A percentile compares a stretch with the other conserved stretches of the same genome.
These are phyloP conservation scores for Pedicia rivosa DNA, from an alignment of 2,888 invertebrate genomes.

Conservation along the genomic window DNA sequence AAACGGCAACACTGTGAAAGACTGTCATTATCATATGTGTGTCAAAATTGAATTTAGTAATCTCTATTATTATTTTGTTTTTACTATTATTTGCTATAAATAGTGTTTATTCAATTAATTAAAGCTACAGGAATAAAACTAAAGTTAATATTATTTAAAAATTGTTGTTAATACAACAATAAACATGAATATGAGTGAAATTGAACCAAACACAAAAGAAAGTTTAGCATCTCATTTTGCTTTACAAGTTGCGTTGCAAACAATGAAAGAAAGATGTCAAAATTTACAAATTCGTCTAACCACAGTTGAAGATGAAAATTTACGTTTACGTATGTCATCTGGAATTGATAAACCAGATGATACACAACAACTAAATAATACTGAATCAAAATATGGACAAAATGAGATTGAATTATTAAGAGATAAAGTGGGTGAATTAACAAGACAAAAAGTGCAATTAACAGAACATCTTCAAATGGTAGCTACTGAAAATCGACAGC, in stretches of 20 bases:
- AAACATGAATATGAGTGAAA: not conserved
- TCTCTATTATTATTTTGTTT: too few species aligned
- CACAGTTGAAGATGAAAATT: conserved; percentile 59
- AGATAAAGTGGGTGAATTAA: conserved; percentile 49
- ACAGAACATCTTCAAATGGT: conserved; percentile 67
- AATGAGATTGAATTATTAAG: conserved; percentile 37
- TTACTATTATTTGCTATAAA: too few species aligned
- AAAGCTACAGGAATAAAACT: too few species aligned
- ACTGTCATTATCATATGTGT: too few species aligned
- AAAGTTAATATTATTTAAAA: too few species aligned
- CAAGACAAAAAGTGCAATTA: conserved; percentile 58
- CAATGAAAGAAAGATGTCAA: conserved; percentile 67
- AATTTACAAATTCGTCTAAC: conserved; percentile 54
- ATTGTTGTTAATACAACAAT: too few species aligned
- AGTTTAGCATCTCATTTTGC: conserved; percentile 29
- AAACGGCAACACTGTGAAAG: too few species aligned
- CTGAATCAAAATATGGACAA: conserved; percentile 19
- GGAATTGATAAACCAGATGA: conserved; percentile 28
- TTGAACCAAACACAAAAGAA: not conserved
- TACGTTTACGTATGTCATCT: conserved; percentile 34
- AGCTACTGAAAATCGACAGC: conserved; percentile 60
- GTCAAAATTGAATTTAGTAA: too few species aligned
- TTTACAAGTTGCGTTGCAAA: conserved; percentile 59
- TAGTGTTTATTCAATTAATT: too few species aligned
- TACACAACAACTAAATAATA: conserved; percentile 25